These are phyloP conservation scores for Platerodrilus igneus DNA, from an alignment of 2,888 invertebrate genomes.

Conservation along the genomic window DNA sequence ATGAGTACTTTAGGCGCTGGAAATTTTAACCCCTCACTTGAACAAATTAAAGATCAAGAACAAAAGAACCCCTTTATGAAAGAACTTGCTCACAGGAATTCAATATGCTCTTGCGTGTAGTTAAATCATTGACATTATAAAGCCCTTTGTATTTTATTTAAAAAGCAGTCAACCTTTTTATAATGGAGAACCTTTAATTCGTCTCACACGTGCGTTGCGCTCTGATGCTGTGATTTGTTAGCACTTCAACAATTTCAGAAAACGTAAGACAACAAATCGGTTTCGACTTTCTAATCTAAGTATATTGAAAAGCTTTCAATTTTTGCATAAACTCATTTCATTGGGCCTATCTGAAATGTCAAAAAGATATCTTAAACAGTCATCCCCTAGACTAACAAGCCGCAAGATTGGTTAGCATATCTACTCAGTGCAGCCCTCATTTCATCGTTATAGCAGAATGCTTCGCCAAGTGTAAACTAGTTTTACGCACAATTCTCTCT, in stretches of 20 bases:
- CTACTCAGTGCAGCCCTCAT: slow-evolving; percentile 21
- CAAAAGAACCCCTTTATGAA: slow-evolving; percentile 21
- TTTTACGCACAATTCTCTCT: slow-evolving; percentile 34
- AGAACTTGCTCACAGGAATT: slow-evolving; percentile 18
- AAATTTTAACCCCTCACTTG: too few species aligned
- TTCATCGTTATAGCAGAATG: slow-evolving; percentile 20
- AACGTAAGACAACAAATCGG: too few species aligned
- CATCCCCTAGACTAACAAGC: slow-evolving; percentile 19
- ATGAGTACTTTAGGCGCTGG: too few species aligned
- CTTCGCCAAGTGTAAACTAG: slow-evolving; percentile 32
- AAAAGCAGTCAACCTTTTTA: slow-evolving; percentile 15
- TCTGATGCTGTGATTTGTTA: slow-evolving; percentile 9
- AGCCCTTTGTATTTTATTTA: slow-evolving; percentile 20
- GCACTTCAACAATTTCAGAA: too few species aligned
- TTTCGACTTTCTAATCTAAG: too few species aligned
- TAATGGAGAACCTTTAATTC: slow-evolving; percentile 6
- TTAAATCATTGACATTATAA: slow-evolving; percentile 17
- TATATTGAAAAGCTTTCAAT: too few species aligned
- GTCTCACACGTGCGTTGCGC: slow-evolving; percentile 12
- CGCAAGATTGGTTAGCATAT: slow-evolving; percentile 22
- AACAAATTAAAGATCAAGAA: too few species aligned
- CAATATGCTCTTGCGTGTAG: slow-evolving; percentile 16
- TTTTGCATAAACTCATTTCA: too few species aligned
- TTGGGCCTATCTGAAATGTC: too few species aligned
- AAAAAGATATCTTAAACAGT: too few species aligned